phyloP scores from a whole-genome alignment of 2,113 vertebrate species.

The Ceyx margarethae region DNA sequence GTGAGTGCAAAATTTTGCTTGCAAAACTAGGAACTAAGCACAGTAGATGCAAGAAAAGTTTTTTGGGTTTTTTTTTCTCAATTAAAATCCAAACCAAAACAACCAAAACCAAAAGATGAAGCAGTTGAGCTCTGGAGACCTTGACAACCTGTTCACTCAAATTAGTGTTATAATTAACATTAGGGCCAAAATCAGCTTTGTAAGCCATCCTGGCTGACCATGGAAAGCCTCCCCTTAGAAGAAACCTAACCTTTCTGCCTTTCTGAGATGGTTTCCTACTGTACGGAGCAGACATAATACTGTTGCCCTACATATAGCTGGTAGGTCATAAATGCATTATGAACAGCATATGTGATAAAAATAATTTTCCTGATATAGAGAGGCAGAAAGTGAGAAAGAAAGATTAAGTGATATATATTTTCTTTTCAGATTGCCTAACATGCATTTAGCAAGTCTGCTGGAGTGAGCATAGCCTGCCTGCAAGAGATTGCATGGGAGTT shows the following conservation, averaged over 20 bases:
- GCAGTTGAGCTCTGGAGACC: not conserved
- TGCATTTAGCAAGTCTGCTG: not conserved
- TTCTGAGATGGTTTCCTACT: not conserved
- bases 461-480: conserved; percentile 14
- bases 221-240: not conserved
- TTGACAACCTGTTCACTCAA: not conserved
- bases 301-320: not conserved
- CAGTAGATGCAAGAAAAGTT: not conserved
- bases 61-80: not conserved
- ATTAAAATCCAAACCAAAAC: not conserved
- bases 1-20: not conserved
- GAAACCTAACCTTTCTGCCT: not conserved
- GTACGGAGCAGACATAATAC: not conserved
- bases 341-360: not conserved
- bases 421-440: not conserved
- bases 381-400: not conserved
- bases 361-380: not conserved
- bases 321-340: not conserved
- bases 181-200: not conserved
- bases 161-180: not conserved
- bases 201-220: not conserved
- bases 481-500: conserved; percentile 59
- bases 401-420: not conserved
- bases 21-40: not conserved
- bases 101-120: not conserved